Base-by-base conservation (phyloP, 2,888 invertebrate genomes). In the Cheilosia vernalis region DNA sequence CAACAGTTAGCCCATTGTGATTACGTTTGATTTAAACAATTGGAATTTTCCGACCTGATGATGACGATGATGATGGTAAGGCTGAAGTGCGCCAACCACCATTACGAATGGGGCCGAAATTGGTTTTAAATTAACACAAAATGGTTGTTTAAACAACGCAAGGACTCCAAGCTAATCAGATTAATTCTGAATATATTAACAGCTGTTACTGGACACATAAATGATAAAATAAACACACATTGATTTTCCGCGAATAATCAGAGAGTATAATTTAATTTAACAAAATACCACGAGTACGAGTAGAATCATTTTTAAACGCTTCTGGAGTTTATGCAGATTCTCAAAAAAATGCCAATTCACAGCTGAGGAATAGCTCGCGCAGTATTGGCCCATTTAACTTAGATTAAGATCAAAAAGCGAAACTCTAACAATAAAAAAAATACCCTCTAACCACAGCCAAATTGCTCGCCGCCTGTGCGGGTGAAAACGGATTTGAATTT, bases 81-180 rank as follows among this genome's bases (percentile, higher is more conserved):
- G 58, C 47, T 70, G 58, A 70, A 66, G 55, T 44, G 33, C 67
- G 64, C 27, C 61, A 42, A 69, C 72, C 21, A 55, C 67, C 58
- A 73, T 7, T 27, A 6, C 27, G 27, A 27, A 27, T 27, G 51
- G 63, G 55, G 51, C 51, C 40, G 56, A 81, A 85, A 85, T 85
- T 85, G 85, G 77, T 81, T 85, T 81, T 60, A 76, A 81, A 85
- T 85, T 77, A 85, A 85, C 85, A 85, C 66, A 56, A 66, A 55
- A 42, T 63, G 64, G 80, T 60, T 77, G 81, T 72, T 77, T 73
- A 85, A 85, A 77, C 51, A 81, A 72, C 63, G 42, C 51, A 49
- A 49, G 60, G 58, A 72, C 81, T 67, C 66, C 56, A 66, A 81
- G 85, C 85, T 85, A 85, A 85, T 85, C 85, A 81, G 85, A 85